These are phyloP conservation scores for Pycnonotus jocosus DNA, from an alignment of 2,113 vertebrate species.

Conservation along the genomic window DNA sequence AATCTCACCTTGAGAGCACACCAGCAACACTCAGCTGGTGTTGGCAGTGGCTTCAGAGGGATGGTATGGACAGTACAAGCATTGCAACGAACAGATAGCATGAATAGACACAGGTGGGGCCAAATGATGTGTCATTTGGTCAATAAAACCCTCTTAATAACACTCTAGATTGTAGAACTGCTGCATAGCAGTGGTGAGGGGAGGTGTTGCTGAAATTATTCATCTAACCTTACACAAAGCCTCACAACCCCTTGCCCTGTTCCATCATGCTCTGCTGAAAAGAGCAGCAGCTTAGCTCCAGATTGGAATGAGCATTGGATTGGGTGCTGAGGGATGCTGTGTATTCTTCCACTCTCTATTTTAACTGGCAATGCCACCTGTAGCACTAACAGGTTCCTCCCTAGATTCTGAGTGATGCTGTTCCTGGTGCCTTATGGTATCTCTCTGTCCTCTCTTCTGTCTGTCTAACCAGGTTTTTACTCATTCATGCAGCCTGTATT, in stretches of 20 bases:
- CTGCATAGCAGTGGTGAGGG: neutral
- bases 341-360: neutral
- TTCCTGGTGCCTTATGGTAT: neutral
- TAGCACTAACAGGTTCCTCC: neutral
- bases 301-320: accelerated
- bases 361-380: neutral
- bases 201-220: neutral
- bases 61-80: neutral
- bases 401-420: neutral
- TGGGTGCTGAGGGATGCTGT: neutral
- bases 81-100: neutral
- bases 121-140: neutral
- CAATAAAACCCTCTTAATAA: neutral
- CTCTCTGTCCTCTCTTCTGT: neutral
- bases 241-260: neutral
- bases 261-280: neutral
- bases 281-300: neutral
- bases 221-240: neutral
- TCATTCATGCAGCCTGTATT: neutral
- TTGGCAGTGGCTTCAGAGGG: neutral
- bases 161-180: neutral
- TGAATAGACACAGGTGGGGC: neutral
- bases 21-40: neutral
- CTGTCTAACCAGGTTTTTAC: neutral
- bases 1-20: neutral